Evolutionary conservation across 2,797 vertebrate species (phyloP).

Genomic region (Microcaecilia unicolor): DNA sequence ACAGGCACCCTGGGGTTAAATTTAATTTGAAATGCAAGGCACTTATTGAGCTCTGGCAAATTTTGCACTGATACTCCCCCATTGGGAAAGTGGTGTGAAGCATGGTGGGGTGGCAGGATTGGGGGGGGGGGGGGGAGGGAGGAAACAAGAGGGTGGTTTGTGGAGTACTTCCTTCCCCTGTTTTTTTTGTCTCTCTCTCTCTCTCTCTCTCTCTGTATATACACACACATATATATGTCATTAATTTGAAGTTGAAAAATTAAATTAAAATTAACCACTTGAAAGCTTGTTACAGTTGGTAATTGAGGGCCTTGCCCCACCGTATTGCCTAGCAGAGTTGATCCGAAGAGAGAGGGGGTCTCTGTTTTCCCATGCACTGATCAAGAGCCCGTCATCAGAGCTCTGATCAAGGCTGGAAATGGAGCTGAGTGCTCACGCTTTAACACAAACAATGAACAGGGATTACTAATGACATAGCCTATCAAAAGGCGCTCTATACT

Average conservation of each 20-base stretch:
- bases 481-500: too few relatives aligned
- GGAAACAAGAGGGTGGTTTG: too few relatives aligned
- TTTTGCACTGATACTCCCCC: slow-evolving; percentile 35
- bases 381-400: background rate
- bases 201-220: too few relatives aligned
- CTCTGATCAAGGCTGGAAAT: slow-evolving; percentile 1
- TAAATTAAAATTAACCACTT: slow-evolving; percentile 61
- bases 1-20: slow-evolving; percentile 61
- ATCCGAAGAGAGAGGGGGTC: slow-evolving; percentile 10
- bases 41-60: slow-evolving; percentile 47
- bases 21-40: slow-evolving; percentile 58
- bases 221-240: too few relatives aligned
- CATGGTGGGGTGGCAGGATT: too few relatives aligned
- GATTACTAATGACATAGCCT: too few relatives aligned
- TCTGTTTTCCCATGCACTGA: background rate
- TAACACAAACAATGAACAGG: too few relatives aligned
- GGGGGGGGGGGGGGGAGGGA: slow-evolving; percentile 23
- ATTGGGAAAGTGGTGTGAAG: slow-evolving; percentile 39
- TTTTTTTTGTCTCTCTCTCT: background rate
- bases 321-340: slow-evolving; percentile 5
- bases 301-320: slow-evolving; percentile 42
- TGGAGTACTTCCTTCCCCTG: slow-evolving; percentile 18
- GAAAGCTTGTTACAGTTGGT: slow-evolving; percentile 55
- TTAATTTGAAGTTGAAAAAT: slow-evolving; percentile 42
- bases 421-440: slow-evolving; percentile 18